A percentile compares a stretch with the other conserved stretches of the same genome.
Evolutionary conservation across 2,797 vertebrate genomes (phyloP).

Genomic region (Sorex maritimensis): DNA sequence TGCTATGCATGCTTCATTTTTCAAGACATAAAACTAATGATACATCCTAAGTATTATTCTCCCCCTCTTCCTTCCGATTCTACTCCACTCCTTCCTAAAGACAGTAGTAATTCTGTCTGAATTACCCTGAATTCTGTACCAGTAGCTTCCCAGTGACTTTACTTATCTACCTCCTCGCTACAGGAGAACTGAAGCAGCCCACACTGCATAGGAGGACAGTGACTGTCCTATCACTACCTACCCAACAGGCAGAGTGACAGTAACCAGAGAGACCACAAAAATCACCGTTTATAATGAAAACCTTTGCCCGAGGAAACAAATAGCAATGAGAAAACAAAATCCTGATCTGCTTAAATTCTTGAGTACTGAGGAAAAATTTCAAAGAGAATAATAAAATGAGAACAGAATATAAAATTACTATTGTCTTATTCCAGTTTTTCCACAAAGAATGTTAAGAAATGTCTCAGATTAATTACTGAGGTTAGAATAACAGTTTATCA

Average conservation of each 20-base stretch:
- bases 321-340: slow-evolving; percentile 30
- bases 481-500: slow-evolving; percentile 48
- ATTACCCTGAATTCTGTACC: not conserved
- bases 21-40: not conserved
- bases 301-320: not conserved
- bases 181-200: not conserved
- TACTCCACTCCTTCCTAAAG: not conserved
- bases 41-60: not conserved
- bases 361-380: slow-evolving; percentile 29
- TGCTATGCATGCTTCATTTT: slow-evolving; percentile 45
- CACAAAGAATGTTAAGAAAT: slow-evolving; percentile 16
- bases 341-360: not conserved
- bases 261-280: not conserved
- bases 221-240: not conserved
- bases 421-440: not conserved
- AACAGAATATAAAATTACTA: slow-evolving; percentile 29
- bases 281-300: not conserved
- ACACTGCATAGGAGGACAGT: not conserved
- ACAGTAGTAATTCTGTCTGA: not conserved
- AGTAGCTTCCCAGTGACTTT: not conserved
- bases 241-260: not conserved
- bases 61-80: not conserved
- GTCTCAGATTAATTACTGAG: not conserved
- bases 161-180: too few species aligned
- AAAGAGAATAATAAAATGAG: slow-evolving; percentile 46